A percentile compares a stretch with the other conserved stretches of the same genome.
Conservation (phyloP, 2,797 vertebrate genomes). For the Girardinus metallicus region DNA sequence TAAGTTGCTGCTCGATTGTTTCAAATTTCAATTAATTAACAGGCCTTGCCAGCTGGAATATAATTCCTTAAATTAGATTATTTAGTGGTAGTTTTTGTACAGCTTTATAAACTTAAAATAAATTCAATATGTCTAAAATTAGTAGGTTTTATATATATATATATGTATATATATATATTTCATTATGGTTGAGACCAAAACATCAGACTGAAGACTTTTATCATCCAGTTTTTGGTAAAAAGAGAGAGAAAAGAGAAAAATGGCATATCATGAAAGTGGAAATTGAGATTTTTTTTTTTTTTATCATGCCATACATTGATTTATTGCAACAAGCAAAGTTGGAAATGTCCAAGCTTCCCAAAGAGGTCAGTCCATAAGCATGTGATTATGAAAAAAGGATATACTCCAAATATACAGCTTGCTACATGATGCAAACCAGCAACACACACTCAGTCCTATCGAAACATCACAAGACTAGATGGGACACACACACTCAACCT, state of each 20-base stretch:
- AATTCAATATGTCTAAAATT: not conserved
- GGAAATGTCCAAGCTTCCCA: not conserved
- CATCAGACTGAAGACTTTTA: no score
- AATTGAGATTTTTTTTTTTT: no score
- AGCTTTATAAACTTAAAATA: not conserved
- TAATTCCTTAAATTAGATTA: not conserved
- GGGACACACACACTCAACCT: not conserved
- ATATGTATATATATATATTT: not conserved
- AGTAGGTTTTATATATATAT: not conserved
- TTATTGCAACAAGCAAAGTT: not conserved
- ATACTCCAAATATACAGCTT: not conserved
- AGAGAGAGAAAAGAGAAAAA: no score
- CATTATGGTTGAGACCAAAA: not conserved
- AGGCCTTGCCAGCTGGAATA: not conserved
- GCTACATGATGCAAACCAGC: not conserved
- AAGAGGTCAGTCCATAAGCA: not conserved
- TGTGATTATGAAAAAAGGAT: not conserved
- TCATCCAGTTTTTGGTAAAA: no score
- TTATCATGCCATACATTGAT: no score
- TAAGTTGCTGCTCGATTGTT: not conserved
- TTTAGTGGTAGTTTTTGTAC: not conserved
- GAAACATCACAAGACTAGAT: not conserved
- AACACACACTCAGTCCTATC: not conserved
- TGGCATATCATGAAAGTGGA: no score
- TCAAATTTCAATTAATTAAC: not conserved